These are phyloP conservation scores for Deroplatys truncata DNA, from an alignment of 2,888 invertebrate species.

Conservation along the genomic window DNA sequence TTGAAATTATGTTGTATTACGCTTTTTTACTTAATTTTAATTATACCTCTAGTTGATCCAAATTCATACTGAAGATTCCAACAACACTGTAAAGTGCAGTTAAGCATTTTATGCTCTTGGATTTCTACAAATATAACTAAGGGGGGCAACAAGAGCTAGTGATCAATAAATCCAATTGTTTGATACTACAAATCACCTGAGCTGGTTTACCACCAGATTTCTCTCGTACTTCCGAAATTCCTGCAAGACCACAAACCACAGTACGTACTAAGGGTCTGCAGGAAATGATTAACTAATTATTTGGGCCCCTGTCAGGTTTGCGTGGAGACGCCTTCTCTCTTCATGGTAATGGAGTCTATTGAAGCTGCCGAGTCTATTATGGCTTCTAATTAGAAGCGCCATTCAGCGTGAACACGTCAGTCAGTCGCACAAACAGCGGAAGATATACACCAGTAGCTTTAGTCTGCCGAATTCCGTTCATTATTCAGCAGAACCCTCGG, in stretches of 20 bases:
- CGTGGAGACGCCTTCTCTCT: neutral
- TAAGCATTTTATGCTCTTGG: no score
- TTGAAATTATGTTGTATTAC: no score
- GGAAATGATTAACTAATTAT: slow-evolving; percentile 14
- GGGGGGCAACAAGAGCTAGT: no score
- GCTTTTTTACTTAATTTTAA: no score
- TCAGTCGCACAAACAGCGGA: neutral
- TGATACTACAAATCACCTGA: no score
- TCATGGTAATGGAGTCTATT: slow-evolving; percentile 16
- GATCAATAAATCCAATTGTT: no score
- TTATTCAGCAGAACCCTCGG: no score
- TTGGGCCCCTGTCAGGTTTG: neutral
- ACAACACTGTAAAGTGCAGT: no score
- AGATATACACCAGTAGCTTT: neutral
- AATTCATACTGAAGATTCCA: no score
- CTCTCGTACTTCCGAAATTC: neutral
- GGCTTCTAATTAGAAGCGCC: slow-evolving; percentile 9
- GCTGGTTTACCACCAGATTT: neutral
- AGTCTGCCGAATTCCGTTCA: neutral
- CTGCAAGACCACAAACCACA: neutral
- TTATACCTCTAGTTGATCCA: no score
- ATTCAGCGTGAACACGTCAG: slow-evolving; percentile 5
- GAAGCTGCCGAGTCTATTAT: slow-evolving; percentile 14
- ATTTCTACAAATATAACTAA: no score
- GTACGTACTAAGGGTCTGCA: neutral